Evolutionary conservation across 1,140 invertebrate genomes (phyloP), one percentile per base, ranked within the genome.

Genomic region (Zaprionus africanus): DNA sequence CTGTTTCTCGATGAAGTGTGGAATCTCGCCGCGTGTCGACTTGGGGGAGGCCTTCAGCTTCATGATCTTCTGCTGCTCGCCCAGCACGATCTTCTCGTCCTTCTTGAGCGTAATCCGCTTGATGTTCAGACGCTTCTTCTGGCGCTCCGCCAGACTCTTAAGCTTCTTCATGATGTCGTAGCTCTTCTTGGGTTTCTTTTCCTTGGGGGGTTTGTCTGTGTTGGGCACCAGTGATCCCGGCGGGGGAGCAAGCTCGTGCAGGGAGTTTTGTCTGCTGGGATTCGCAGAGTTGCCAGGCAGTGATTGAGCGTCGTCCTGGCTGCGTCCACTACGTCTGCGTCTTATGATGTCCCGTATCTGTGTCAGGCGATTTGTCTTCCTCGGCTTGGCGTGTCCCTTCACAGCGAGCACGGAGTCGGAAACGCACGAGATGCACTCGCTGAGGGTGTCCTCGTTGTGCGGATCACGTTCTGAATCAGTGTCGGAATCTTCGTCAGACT

Each of bases 111-210:
- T 93, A 36, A 93, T 93, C 65, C 94, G 94, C 76, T 94, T 94
- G 73, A 92, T 93, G 66, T 94, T 93, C 75, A 68, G 82, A 68
- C 93, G 93, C 58, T 94, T 94, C 74, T 95, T 93, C 62, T 94
- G 94, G 88, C 94, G 94, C 72, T 94, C 94, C 22, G 94, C 94
- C 90, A 94, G 93, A 59, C 94, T 94, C 91, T 94, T 95, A 9
- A 95, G 93, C 92, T 95, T 95, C 83, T 95, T 94, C 69, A 95
- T 94, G 46, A 95, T 92, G 36, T 94, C 94, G 81, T 94, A 94
- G 84, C 78, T 81, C 24, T 79, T 59, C 56, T 78, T 91, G 91
- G 92, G 75, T 72, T 81, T 91, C 92, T 60, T 92, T 19, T 60
- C 63, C 43, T 79, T 66, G 12, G 51, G 24, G 4, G 74, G 65